phyloP scores from a whole-genome alignment of 2,113 vertebrate species.

The Xerus inauris region DNA sequence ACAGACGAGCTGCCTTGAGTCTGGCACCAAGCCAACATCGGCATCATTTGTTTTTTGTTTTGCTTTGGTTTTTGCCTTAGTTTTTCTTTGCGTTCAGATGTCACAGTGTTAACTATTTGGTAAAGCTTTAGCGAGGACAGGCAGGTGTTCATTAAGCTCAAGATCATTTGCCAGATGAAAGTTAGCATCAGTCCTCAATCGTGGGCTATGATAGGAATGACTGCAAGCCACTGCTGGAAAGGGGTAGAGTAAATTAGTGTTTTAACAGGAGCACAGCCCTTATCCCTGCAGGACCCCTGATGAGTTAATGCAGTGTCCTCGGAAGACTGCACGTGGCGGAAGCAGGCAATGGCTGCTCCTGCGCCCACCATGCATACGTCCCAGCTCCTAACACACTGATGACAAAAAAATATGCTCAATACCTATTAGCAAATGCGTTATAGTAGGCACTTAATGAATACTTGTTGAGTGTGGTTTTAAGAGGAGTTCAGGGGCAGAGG shows the following conservation, averaged over 20 bases:
- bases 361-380: rapidly evolving
- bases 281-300: neutral
- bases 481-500: neutral
- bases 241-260: neutral
- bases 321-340: neutral
- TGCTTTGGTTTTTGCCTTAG: neutral
- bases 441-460: neutral
- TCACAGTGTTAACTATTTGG: neutral
- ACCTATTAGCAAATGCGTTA: neutral
- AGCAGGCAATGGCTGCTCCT: neutral
- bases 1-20: neutral
- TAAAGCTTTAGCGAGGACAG: neutral
- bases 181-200: neutral
- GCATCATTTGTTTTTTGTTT: neutral
- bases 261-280: neutral
- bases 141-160: neutral
- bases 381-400: neutral
- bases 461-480: neutral
- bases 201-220: neutral
- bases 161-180: neutral
- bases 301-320: neutral
- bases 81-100: neutral
- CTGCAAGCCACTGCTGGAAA: neutral
- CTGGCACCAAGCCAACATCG: neutral
- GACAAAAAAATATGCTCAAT: neutral